Percentiles rank a stretch among this genome's conserved stretches.
Evolutionary conservation across 2,888 invertebrate genomes (phyloP).

Genomic region (Drosophila percnosoma): DNA sequence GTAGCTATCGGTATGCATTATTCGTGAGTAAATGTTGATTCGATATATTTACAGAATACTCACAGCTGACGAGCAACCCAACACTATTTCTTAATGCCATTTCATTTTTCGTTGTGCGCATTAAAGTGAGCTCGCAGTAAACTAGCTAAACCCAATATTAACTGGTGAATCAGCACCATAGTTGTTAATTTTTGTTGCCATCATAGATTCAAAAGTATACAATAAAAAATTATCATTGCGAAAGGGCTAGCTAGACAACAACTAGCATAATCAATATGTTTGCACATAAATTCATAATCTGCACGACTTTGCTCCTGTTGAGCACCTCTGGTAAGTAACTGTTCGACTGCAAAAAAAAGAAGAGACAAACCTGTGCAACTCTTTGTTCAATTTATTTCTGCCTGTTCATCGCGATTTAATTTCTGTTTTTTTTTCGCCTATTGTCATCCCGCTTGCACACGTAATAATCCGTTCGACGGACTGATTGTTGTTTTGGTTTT

Average conservation of each 20-base stretch:
- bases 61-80: conserved; percentile 50
- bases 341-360: conserved; percentile 33
- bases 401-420: conserved; percentile 69
- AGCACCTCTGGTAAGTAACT: conserved; percentile 73
- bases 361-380: conserved; percentile 36
- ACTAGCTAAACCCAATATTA: conserved; percentile 1
- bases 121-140: conserved; percentile 37
- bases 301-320: conserved; percentile 64
- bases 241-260: conserved; percentile 11
- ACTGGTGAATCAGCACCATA: conserved; percentile 10
- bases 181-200: conserved; percentile 8
- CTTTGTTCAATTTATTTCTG: conserved; percentile 68
- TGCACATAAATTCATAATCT: conserved; percentile 66
- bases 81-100: conserved; percentile 56
- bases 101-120: conserved; percentile 60
- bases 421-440: conserved; percentile 37
- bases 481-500: conserved; percentile 38
- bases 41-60: conserved; percentile 20
- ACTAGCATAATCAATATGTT: conserved; percentile 62
- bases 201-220: conserved; percentile 1
- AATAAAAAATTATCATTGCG: conserved; percentile 12
- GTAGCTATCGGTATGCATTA: conserved; percentile 9
- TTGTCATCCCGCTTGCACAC: conserved; percentile 48
- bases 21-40: conserved; percentile 1
- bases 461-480: conserved; percentile 49